These are phyloP conservation scores for Sinopyrophorus schimmeli DNA, from an alignment of 2,888 invertebrate genomes.

Conservation along the genomic window DNA sequence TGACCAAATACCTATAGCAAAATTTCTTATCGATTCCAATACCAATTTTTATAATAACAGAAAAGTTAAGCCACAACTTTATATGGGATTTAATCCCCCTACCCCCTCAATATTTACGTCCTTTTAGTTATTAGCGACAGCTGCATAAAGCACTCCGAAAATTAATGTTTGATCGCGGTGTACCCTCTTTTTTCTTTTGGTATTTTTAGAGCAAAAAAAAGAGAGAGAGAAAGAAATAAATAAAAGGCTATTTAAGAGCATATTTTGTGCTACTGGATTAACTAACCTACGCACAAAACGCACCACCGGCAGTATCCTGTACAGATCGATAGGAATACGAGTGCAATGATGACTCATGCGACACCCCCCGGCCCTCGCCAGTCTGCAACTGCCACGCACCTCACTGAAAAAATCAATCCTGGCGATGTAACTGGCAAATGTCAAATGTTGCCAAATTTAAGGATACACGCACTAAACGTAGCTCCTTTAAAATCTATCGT, in stretches of 20 bases:
- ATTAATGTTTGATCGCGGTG: too few relatives aligned
- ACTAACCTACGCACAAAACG: constrained; percentile 45
- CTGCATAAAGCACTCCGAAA: too few relatives aligned
- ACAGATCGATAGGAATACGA: constrained; percentile 55
- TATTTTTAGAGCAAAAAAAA: background rate
- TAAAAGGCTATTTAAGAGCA: background rate
- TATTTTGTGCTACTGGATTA: constrained; percentile 34
- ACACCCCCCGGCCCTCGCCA: constrained; percentile 42
- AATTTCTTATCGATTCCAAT: too few relatives aligned
- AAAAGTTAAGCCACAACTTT: too few relatives aligned
- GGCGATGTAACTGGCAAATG: constrained; percentile 48
- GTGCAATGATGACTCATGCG: constrained; percentile 57
- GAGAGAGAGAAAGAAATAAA: background rate
- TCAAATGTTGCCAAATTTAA: constrained; percentile 55
- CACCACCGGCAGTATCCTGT: constrained; percentile 33
- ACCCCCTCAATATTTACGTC: too few relatives aligned
- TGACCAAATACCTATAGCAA: too few relatives aligned
- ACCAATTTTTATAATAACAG: too few relatives aligned
- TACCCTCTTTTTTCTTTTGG: background rate
- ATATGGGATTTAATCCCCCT: too few relatives aligned
- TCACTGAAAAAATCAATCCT: constrained; percentile 54
- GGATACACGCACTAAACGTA: too few relatives aligned
- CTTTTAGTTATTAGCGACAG: too few relatives aligned
- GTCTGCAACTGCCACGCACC: constrained; percentile 37
- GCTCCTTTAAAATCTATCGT: too few relatives aligned